Evolutionary conservation across 2,797 vertebrate genomes (phyloP), one percentile per base, ranked within the genome.

Genomic region (Jordanella pulchra): DNA sequence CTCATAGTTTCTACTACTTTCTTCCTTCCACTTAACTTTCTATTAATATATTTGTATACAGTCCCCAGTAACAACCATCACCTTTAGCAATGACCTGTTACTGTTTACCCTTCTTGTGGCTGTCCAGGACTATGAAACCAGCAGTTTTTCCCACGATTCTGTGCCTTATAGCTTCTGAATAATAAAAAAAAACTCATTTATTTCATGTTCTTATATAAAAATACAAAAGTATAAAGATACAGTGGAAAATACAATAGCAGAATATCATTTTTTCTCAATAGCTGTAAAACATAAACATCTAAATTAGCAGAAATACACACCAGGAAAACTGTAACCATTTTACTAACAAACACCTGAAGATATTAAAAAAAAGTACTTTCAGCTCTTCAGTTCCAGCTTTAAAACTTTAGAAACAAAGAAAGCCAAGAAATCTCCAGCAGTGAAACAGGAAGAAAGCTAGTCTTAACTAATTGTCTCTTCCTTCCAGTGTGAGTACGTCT

Each of bases 381-480:
- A 35, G 32, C 32, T 23, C 15, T 66, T 71, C 4, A 30, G 11
- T 66, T 56, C 61, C 25, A 48, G 65, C 23, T 60, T 3, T 35
- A 61, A 15, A 73, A 71, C 67, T 82, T 21, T 35, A 70, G 56
- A 4, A 75, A 75, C 47, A 32, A 70, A 81, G 23, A 17, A 39
- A 80, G 68, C n/a, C 7, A n/a, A 68, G 30, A 47, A 32, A 69
- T 56, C n/a, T 69, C 14, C 42, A 69, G 73, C 27, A 30, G 13
- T 67, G 65, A 4, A 55, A 66, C 58, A 80, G 71, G 66, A 69
- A 81, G 76, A 78, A 73, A 60, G 74, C 18, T 3, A 71, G 75
- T 61, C n/a, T 60, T 79, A 69, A 79, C 73, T 60, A 65, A 75
- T 66, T 21, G 71, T 76, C 58, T 18, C 53, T 27, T 61, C 25